Conservation (phyloP, 2,888 invertebrate species). For the Caenorhabditis sp. region DNA sequence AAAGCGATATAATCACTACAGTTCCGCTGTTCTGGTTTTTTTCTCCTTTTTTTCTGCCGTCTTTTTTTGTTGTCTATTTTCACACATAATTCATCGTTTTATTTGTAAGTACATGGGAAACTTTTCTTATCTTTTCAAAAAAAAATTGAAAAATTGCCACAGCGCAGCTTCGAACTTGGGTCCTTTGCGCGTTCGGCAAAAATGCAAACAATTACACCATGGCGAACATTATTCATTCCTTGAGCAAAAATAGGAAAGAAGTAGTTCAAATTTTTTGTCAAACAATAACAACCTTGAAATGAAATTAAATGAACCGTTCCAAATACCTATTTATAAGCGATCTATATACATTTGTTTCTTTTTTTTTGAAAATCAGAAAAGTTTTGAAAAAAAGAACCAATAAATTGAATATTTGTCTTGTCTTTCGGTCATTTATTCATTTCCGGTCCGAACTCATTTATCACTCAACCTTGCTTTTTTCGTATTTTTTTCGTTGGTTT, state of each 20-base stretch:
- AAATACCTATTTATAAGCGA: not conserved
- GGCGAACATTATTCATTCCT: too few relatives aligned
- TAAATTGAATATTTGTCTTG: not conserved
- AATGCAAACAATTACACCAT: too few relatives aligned
- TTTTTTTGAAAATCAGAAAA: not conserved
- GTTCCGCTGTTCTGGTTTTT: constrained; percentile 1
- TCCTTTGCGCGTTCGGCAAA: too few relatives aligned
- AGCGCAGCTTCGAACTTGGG: too few relatives aligned
- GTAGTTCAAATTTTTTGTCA: too few relatives aligned
- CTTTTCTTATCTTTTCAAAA: not conserved
- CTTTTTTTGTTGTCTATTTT: not conserved
- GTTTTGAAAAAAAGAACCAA: not conserved
- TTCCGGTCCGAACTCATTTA: not conserved
- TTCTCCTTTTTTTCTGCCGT: not conserved
- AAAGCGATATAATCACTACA: not conserved
- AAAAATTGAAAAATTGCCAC: too few relatives aligned
- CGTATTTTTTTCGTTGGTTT: not conserved
- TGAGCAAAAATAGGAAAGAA: too few relatives aligned
- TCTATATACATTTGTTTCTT: not conserved
- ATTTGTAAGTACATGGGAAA: not conserved
- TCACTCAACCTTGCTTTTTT: not conserved
- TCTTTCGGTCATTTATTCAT: not conserved
- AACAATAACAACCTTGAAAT: not conserved
- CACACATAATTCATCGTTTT: not conserved
- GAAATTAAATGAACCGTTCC: not conserved